Conservation (phyloP, 2,113 vertebrate species). For the Hirundichthys speculiger region DNA sequence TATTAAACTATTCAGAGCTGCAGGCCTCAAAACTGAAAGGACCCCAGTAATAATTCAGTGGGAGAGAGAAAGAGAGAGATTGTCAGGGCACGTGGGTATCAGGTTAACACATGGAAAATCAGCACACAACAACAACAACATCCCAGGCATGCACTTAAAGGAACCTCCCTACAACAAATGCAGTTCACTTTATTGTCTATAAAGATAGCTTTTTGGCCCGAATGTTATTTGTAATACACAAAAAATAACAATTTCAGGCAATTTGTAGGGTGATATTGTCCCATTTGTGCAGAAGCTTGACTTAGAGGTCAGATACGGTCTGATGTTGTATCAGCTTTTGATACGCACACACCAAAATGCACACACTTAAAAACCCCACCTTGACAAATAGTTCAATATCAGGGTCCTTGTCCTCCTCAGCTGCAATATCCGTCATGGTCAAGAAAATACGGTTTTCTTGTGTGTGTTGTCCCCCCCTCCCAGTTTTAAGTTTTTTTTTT, state of each 20-base stretch:
- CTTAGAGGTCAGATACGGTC: background rate
- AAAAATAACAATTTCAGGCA: too few relatives aligned
- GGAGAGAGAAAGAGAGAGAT: conserved; percentile 63
- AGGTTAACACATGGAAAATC: conserved; percentile 73
- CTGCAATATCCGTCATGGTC: conserved; percentile 66
- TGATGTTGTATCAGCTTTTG: conserved; percentile 2
- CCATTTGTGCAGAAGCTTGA: background rate
- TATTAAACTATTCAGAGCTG: conserved; percentile 29
- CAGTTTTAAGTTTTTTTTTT: conserved; percentile 14
- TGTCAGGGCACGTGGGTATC: conserved; percentile 69
- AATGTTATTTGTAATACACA: background rate
- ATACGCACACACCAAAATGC: conserved; percentile 6
- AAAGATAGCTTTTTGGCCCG: background rate
- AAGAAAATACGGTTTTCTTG: conserved; percentile 6
- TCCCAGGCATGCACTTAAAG: conserved; percentile 50
- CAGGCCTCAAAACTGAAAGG: conserved; percentile 42
- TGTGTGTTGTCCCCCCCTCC: conserved; percentile 18
- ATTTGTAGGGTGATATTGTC: background rate
- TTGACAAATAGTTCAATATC: conserved; percentile 78
- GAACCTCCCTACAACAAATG: conserved; percentile 5
- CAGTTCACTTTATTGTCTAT: background rate
- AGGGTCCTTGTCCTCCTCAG: conserved; percentile 74
- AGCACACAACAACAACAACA: conserved; percentile 71
- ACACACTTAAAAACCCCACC: conserved; percentile 55
- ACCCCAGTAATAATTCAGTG: conserved; percentile 66